Conservation (phyloP, 2,888 invertebrate genomes). For the Eupithecia insigniata region DNA sequence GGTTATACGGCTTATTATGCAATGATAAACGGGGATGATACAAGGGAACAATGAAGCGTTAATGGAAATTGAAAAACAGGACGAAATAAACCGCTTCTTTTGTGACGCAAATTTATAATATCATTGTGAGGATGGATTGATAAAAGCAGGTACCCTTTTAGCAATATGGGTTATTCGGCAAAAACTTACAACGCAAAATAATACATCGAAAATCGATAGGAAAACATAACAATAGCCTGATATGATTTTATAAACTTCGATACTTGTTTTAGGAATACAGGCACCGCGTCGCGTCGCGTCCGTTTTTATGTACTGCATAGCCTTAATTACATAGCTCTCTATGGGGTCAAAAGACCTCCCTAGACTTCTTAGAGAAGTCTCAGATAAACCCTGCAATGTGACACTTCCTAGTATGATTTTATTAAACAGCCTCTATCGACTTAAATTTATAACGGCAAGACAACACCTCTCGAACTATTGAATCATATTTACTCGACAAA, state of each 20-base stretch:
- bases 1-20: not conserved
- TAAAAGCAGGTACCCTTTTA: not conserved
- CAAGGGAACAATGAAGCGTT: not conserved
- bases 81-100: not conserved
- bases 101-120: not conserved
- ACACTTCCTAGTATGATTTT: not conserved
- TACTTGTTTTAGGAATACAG: not conserved
- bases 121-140: not conserved
- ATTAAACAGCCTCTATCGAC: not conserved
- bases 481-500: slow-evolving; percentile 10
- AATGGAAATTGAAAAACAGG: not conserved
- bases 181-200: not conserved
- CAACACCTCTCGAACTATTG: slow-evolving; percentile 8
- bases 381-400: not conserved
- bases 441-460: not conserved
- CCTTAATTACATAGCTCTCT: too few species aligned
- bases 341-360: not conserved
- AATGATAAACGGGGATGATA: not conserved
- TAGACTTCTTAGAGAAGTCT: not conserved
- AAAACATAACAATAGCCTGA: not conserved
- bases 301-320: too few species aligned
- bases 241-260: not conserved
- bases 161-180: not conserved
- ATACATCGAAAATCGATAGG: not conserved
- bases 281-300: not conserved